Base-by-base conservation (phyloP, 2,797 vertebrate species). In the Cynodonichthys magdalenae region DNA sequence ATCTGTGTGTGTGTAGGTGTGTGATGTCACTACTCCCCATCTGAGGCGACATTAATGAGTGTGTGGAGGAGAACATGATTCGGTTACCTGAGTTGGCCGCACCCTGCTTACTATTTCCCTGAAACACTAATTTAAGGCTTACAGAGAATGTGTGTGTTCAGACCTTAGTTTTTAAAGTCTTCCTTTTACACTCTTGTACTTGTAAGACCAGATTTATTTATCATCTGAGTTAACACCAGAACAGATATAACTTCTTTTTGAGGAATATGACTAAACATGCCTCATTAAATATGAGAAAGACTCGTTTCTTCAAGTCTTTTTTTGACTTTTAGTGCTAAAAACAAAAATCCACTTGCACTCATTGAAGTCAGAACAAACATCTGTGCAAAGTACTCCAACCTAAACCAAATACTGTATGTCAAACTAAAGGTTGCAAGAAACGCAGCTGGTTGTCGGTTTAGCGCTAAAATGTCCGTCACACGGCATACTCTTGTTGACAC, bases 81-180 rank as follows among this genome's bases (percentile, higher is more conserved):
- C 82, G 49, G 67, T 79, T 83, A 79, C 83, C 87, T 79, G 76
- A 83, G 81, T 80, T 66, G 58, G 62, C 66, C 82, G 53, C 87
- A 80, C 85, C 87, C 79, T 66, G 66, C 65, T 24, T 76, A 20
- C 41, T 64, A 15, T 57, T 69, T 59, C 57, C 70, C 20, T 59
- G 53, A 31, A 63, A 48, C 20, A 61, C 57, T 52, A 65, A 63
- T 59, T 47, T 42, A 48, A 47, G 64, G 63, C 59, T 62, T 56
- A 15, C 10, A 34, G 24, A 14, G 45, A 61, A 58, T 63, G 57
- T 48, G 1, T 45, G 29, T 31, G 50, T 50, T 47, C 19, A 12
- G 49, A 52, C 5, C 59, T 64, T 24, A 45, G 63, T 19, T 27
- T 61, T 59, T 57, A 53, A 55, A 55, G 24, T 51, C 15, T 45